phyloP scores from a whole-genome alignment of 2,797 vertebrate species.

The Mareca strepera region DNA sequence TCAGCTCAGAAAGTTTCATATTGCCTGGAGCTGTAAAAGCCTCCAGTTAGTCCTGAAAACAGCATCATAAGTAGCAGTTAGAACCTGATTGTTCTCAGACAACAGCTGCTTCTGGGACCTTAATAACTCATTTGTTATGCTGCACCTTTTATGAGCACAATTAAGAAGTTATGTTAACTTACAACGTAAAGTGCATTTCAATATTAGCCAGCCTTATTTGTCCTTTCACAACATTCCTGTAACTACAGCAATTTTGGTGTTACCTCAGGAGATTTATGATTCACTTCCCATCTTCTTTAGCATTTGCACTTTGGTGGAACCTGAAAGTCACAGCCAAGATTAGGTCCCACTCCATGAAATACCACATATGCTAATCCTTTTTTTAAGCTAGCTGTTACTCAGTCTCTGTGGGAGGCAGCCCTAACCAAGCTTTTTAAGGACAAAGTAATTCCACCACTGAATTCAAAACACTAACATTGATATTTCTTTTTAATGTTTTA shows the following conservation, averaged over 20 bases:
- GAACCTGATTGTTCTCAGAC: neutral
- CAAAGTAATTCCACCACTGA: neutral
- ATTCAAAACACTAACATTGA: neutral
- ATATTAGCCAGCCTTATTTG: neutral
- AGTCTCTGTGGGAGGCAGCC: constrained; percentile 1
- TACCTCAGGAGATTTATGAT: neutral
- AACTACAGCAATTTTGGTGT: neutral
- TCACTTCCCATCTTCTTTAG: neutral
- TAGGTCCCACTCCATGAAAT: neutral
- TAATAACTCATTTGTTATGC: neutral
- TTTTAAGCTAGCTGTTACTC: constrained; percentile 29
- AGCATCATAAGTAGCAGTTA: neutral
- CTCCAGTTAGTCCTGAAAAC: neutral
- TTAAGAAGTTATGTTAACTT: neutral
- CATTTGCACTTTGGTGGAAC: neutral
- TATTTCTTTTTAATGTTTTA: neutral
- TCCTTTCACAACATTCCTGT: neutral
- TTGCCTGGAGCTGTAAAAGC: neutral
- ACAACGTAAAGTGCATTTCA: neutral
- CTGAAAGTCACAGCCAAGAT: neutral
- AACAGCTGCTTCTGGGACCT: neutral
- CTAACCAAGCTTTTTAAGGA: constrained; percentile 41
- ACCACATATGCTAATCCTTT: constrained; percentile 8
- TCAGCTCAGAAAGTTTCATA: neutral
- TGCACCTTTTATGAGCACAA: neutral